Base-by-base conservation (phyloP, 2,113 vertebrate species). In the Zosterops lateralis region DNA sequence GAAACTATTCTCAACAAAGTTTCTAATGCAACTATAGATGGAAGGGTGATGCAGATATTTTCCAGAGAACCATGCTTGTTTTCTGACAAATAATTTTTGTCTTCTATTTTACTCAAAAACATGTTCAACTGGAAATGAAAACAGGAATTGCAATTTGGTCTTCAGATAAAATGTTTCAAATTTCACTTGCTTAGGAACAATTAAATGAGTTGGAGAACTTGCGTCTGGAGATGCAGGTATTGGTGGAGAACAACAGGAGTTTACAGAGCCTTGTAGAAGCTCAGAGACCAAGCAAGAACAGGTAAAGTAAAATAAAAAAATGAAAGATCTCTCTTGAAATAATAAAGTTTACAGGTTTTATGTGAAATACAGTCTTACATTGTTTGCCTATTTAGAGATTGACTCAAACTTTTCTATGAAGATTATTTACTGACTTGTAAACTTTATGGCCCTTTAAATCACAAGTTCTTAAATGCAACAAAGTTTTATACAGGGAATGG, bases 131-230 rank as follows among this genome's bases (percentile, higher is more conserved):
- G 19, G 25, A 86, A 80, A 77, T 36, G 11, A 87, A 81, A 79
- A 42, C 7, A 36, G 11, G 29, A 68, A 32, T 25, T 91, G 11
- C 26, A 29, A 12, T 65, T 48, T 76, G 50, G 32, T 92, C 72
- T 90, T 86, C 86, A 86, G 79, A 56, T 78, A 45, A 40, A 47
- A 62, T 40, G 10, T 92, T 62, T 75, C 4, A 1, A 9, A 76
- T 91, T 65, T 94, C 29, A 34, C n/a, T 96, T 60, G 78, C 87
- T 76, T 87, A 99, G 99, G 96, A 85, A 20, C 98, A 99, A 90
- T 92, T 99, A 67, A 97, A 75, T 90, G 98, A 99, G 85, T 96
- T 98, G 94, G 98, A 99, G 85, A 98, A 97, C 47, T 94, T 98
- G 24, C 98, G 94, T 34, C 79, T 98, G 80, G 98, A 99, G 93